Evolutionary conservation across 2,888 invertebrate genomes (phyloP).

Genomic region (Lumbricus terrestris): DNA sequence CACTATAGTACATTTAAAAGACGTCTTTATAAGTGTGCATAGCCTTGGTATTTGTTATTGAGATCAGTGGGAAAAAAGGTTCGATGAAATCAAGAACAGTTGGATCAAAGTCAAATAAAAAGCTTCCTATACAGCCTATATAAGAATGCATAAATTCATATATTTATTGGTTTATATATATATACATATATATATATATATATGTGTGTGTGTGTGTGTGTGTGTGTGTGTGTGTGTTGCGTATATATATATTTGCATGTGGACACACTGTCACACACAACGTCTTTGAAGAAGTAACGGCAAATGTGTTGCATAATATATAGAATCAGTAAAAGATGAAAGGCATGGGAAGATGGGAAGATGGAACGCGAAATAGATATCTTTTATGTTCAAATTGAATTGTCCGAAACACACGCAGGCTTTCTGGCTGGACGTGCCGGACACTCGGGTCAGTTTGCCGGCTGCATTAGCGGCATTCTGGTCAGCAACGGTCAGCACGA

Average conservation of each 20-base stretch:
- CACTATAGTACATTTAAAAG: background rate
- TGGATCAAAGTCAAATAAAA: background rate
- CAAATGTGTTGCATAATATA: too few relatives aligned
- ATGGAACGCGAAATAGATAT: background rate
- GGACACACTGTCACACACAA: background rate
- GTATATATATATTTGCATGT: too few relatives aligned
- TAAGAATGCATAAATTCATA: background rate
- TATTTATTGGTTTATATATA: too few relatives aligned
- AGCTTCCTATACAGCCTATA: background rate
- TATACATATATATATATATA: too few relatives aligned
- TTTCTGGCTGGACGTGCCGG: conserved; percentile 12
- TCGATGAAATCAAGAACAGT: background rate
- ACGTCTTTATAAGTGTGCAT: too few relatives aligned
- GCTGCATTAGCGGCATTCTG: background rate
- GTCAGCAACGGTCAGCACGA: background rate
- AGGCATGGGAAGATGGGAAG: background rate
- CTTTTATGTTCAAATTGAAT: background rate
- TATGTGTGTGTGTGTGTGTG: too few relatives aligned
- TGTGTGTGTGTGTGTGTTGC: too few relatives aligned
- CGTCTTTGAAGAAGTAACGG: conserved; percentile 33
- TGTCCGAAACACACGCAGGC: background rate
- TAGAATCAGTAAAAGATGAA: background rate
- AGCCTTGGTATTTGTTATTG: too few relatives aligned
- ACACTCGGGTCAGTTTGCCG: conserved; percentile 4
- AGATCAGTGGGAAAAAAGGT: background rate